Percentiles rank a stretch among this genome's conserved stretches.
These are phyloP conservation scores for Pomacea maculata DNA, from an alignment of 1,140 invertebrate genomes.

Conservation along the genomic window DNA sequence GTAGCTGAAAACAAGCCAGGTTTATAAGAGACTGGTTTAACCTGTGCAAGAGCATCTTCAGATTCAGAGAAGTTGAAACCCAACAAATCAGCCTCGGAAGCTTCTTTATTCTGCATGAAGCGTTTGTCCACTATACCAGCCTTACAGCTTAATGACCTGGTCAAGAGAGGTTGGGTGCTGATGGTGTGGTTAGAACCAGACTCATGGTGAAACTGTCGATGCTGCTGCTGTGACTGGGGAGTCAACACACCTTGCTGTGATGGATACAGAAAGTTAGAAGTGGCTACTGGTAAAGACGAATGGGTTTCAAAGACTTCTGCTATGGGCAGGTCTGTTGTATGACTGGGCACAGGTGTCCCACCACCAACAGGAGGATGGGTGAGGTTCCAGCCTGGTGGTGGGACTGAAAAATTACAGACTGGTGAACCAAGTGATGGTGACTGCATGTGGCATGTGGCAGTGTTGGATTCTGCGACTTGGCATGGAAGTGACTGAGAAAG, in stretches of 20 bases:
- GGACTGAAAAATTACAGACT: neutral
- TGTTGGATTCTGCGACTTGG: too few relatives aligned
- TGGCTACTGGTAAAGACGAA: neutral
- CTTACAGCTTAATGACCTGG: neutral
- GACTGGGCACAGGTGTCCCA: too few relatives aligned
- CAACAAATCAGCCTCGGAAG: slow-evolving; percentile 9
- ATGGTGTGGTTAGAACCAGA: too few relatives aligned
- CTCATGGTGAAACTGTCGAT: too few relatives aligned
- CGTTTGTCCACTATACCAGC: slow-evolving; percentile 21
- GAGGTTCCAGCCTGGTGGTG: neutral
- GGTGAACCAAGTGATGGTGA: neutral
- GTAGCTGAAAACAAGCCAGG: slow-evolving; percentile 5
- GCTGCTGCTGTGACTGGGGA: neutral
- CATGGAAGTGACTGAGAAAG: too few relatives aligned
- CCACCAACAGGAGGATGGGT: neutral
- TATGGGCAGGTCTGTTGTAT: too few relatives aligned
- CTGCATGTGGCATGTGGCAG: too few relatives aligned
- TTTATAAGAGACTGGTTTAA: slow-evolving; percentile 10
- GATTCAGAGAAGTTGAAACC: neutral
- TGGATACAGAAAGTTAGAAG: slow-evolving; percentile 3
- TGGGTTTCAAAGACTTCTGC: neutral
- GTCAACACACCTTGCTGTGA: slow-evolving; percentile 12
- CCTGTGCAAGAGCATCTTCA: neutral
- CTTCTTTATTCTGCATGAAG: slow-evolving; percentile 22
- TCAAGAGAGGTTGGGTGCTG: too few relatives aligned